A percentile compares a stretch with the other conserved stretches of the same genome.
phyloP scores from a whole-genome alignment of 2,797 vertebrate genomes.

The Epinephelus coioides region DNA sequence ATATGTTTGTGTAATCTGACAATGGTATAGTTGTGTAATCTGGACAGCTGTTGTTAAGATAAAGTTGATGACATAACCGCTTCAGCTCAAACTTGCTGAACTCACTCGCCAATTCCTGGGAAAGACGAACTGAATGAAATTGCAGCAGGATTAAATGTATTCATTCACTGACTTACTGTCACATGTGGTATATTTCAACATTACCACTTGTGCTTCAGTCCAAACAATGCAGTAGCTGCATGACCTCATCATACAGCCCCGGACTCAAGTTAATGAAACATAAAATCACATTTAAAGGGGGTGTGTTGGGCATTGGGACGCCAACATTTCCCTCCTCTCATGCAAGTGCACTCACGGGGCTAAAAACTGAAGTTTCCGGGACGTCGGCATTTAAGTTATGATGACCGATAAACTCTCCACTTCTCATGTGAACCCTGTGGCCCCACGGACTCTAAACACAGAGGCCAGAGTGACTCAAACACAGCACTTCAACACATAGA shows the following conservation, averaged over 20 bases:
- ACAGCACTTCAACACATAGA: slow-evolving; percentile 44
- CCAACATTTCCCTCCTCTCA: neutral
- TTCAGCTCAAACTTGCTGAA: slow-evolving; percentile 34
- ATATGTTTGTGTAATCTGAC: slow-evolving; percentile 28
- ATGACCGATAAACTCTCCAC: slow-evolving; percentile 38
- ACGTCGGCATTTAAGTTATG: slow-evolving; percentile 14
- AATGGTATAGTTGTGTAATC: slow-evolving; percentile 26
- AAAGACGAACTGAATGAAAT: neutral
- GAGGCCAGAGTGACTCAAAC: slow-evolving; percentile 52
- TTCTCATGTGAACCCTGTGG: slow-evolving; percentile 44
- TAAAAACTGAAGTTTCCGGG: neutral
- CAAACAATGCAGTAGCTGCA: neutral
- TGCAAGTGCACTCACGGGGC: neutral
- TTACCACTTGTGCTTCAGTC: neutral
- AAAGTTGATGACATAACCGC: slow-evolving; percentile 23
- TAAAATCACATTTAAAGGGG: neutral
- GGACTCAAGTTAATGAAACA: neutral
- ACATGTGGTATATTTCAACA: slow-evolving; percentile 7
- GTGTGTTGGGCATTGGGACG: neutral
- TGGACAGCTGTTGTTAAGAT: slow-evolving; percentile 36
- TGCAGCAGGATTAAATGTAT: neutral
- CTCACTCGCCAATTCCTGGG: neutral
- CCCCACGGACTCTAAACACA: slow-evolving; percentile 72
- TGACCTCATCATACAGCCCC: slow-evolving; percentile 14
- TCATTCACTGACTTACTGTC: slow-evolving; percentile 6